These are phyloP conservation scores for Empis stercorea DNA, from an alignment of 2,888 invertebrate species.

Conservation along the genomic window DNA sequence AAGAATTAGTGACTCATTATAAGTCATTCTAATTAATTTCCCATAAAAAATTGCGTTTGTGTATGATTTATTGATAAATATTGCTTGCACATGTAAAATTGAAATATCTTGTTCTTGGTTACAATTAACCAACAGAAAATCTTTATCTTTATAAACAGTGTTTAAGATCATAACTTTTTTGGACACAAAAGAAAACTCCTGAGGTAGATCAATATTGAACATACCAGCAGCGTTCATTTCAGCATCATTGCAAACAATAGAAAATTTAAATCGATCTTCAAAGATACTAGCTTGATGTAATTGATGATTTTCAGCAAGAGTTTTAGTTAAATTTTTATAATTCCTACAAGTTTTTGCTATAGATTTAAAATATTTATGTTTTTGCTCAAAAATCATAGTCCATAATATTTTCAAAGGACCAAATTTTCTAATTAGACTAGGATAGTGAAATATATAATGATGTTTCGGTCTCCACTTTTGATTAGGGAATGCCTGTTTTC, in stretches of 20 bases:
- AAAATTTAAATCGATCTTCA: not conserved
- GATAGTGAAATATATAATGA: conserved; percentile 12
- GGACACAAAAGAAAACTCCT: not conserved
- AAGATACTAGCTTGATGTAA: not conserved
- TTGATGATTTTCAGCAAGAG: conserved; percentile 1
- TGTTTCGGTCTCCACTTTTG: conserved; percentile 10
- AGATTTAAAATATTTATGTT: conserved; percentile 18
- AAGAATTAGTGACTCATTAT: no score
- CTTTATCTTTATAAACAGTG: not conserved
- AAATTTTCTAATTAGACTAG: conserved; percentile 6
- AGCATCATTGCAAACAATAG: not conserved
- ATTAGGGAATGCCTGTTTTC: conserved; percentile 8
- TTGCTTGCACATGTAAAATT: no score
- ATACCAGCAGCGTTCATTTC: not conserved
- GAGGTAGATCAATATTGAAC: not conserved
- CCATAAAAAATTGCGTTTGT: no score
- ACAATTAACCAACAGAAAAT: not conserved
- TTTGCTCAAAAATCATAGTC: conserved; percentile 18
- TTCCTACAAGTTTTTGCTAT: conserved; percentile 11
- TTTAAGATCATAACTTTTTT: not conserved
- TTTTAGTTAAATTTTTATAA: conserved; percentile 11
- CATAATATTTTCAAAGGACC: conserved; percentile 10
- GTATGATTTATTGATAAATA: not conserved
- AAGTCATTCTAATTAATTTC: no score
- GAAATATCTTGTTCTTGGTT: not conserved